These are phyloP conservation scores for Aphidoletes aphidimyza DNA, from an alignment of 2,888 invertebrate species.

Conservation along the genomic window DNA sequence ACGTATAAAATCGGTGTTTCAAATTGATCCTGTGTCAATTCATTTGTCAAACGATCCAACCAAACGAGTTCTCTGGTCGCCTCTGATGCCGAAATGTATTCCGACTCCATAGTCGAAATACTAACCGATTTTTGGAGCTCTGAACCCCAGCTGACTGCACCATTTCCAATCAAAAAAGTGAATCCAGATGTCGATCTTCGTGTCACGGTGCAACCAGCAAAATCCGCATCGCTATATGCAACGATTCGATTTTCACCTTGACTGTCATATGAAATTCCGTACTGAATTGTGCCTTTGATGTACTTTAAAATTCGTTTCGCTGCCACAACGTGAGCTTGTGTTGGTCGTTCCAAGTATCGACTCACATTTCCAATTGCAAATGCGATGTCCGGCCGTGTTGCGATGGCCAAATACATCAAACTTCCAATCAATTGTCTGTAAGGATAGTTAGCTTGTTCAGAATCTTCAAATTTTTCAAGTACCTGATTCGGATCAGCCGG, in stretches of 20 bases:
- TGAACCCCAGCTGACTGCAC: constrained; percentile 55
- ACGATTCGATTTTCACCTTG: constrained; percentile 1
- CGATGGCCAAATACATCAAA: constrained; percentile 56
- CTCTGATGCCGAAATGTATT: constrained; percentile 56
- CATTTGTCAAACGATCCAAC: constrained; percentile 14
- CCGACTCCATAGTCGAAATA: constrained; percentile 56
- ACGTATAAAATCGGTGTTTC: constrained; percentile 57
- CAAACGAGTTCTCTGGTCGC: constrained; percentile 56
- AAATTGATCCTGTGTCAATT: not conserved
- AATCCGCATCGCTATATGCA: constrained; percentile 57
- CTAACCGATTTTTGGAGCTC: constrained; percentile 56
- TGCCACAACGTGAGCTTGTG: constrained; percentile 55
- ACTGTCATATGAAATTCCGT: not conserved
- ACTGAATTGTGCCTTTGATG: not conserved
- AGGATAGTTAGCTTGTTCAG: not conserved
- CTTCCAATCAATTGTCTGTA: constrained; percentile 56
- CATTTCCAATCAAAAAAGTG: constrained; percentile 55
- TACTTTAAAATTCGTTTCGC: constrained; percentile 57
- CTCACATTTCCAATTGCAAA: constrained; percentile 56
- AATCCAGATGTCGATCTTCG: constrained; percentile 57
- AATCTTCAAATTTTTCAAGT: not conserved
- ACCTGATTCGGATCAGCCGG: constrained; percentile 55
- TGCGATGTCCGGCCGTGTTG: constrained; percentile 57
- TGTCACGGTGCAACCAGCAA: constrained; percentile 56
- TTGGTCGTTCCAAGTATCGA: constrained; percentile 56